Evolutionary conservation across 2,113 vertebrate genomes (phyloP).

Genomic region (Lutjanus erythropterus): DNA sequence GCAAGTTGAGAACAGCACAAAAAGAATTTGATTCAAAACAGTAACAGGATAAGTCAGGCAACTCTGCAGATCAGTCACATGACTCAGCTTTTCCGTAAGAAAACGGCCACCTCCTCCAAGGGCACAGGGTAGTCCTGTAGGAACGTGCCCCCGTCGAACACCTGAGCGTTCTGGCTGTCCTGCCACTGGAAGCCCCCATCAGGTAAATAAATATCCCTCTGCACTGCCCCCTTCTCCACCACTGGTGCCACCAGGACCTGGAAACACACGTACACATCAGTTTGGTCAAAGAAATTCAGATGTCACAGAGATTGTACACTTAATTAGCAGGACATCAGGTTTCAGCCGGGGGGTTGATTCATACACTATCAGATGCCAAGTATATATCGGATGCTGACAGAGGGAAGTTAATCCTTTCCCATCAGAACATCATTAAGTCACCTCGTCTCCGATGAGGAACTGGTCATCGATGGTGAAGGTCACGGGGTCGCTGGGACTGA

Average conservation of each 20-base stretch:
- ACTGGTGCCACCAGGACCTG: slow-evolving; percentile 92
- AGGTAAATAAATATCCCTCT: slow-evolving; percentile 91
- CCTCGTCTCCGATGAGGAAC: slow-evolving; percentile 94
- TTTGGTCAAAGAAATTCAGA: slow-evolving; percentile 20
- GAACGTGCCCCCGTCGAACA: slow-evolving; percentile 90
- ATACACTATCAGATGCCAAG: slow-evolving; percentile 3
- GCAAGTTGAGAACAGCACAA: slow-evolving; percentile 84
- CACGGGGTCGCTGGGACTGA: slow-evolving; percentile 87
- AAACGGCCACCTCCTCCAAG: slow-evolving; percentile 87
- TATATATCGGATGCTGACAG: slow-evolving; percentile 8
- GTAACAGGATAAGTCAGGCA: slow-evolving; percentile 68
- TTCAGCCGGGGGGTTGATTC: slow-evolving; percentile 10
- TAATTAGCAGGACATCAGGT: slow-evolving; percentile 40
- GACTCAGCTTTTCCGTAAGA: slow-evolving; percentile 82
- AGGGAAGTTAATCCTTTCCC: slow-evolving; percentile 30
- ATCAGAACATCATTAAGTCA: slow-evolving; percentile 64
- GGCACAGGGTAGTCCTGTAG: slow-evolving; percentile 87
- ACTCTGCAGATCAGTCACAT: slow-evolving; percentile 52
- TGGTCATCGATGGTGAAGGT: slow-evolving; percentile 90
- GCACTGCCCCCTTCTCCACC: slow-evolving; percentile 85
- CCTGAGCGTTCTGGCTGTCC: slow-evolving; percentile 85
- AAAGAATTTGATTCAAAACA: slow-evolving; percentile 62
- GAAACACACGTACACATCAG: slow-evolving; percentile 21
- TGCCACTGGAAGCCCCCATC: slow-evolving; percentile 87
- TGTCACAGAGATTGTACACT: slow-evolving; percentile 26